Evolutionary conservation across 2,888 invertebrate species (phyloP).

Genomic region (Gymnosoma rotundatum): DNA sequence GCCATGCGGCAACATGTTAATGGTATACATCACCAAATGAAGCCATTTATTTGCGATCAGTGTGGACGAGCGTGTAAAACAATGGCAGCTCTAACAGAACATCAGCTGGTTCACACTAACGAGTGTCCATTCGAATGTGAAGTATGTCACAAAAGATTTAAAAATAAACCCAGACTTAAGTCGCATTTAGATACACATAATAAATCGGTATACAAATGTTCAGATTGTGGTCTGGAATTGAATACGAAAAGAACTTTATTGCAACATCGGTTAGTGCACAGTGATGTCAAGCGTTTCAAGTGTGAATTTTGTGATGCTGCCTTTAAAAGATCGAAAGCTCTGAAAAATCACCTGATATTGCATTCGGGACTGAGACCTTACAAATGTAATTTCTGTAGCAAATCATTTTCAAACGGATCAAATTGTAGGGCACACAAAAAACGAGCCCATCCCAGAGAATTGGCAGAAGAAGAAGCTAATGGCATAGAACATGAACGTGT

Average conservation of each 20-base stretch:
- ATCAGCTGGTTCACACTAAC: constrained; percentile 83
- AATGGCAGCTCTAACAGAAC: constrained; percentile 83
- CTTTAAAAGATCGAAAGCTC: constrained; percentile 81
- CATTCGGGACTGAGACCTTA: constrained; percentile 81
- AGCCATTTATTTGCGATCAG: constrained; percentile 83
- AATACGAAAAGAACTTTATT: constrained; percentile 83
- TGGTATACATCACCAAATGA: constrained; percentile 78
- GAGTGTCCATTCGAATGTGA: constrained; percentile 82
- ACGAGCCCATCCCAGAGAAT: constrained; percentile 80
- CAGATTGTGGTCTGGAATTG: constrained; percentile 80
- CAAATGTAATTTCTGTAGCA: constrained; percentile 81
- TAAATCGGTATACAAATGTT: constrained; percentile 81
- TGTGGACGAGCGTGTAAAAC: constrained; percentile 83
- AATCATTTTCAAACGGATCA: constrained; percentile 81
- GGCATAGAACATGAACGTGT: constrained; percentile 77
- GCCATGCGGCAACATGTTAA: constrained; percentile 76
- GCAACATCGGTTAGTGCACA: constrained; percentile 82
- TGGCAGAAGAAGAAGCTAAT: constrained; percentile 80
- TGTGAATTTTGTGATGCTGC: constrained; percentile 80
- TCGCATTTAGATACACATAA: constrained; percentile 82
- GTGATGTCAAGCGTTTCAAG: constrained; percentile 79
- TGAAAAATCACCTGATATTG: constrained; percentile 81
- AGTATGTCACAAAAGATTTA: constrained; percentile 80
- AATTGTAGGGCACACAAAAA: constrained; percentile 82
- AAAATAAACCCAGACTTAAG: constrained; percentile 79